Conservation (phyloP, 1,140 invertebrate genomes). For the Mamestra configurata region DNA sequence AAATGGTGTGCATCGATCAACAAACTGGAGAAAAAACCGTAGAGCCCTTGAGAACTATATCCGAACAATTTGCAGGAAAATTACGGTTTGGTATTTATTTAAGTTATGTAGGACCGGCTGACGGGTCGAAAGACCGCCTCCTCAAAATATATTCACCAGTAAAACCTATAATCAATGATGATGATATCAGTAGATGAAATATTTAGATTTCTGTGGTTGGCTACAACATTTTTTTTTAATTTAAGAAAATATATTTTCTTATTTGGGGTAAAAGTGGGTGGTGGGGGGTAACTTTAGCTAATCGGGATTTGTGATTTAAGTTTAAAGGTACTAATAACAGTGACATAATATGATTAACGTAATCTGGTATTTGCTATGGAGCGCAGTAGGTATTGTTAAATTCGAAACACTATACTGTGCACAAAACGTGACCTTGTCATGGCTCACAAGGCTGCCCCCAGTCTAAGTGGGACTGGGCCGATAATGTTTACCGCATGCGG, state of each 20-base stretch:
- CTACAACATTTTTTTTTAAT: background rate
- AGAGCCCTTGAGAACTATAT: constrained; percentile 95
- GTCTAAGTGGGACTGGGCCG: too few relatives aligned
- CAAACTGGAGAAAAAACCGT: constrained; percentile 93
- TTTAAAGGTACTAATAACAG: background rate
- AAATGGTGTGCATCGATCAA: constrained; percentile 98
- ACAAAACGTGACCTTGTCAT: too few relatives aligned
- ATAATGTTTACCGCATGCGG: too few relatives aligned
- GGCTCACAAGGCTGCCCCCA: too few relatives aligned
- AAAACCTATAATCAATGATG: constrained; percentile 65
- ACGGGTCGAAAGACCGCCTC: constrained; percentile 64
- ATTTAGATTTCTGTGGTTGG: background rate
- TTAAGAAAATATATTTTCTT: constrained; percentile 41
- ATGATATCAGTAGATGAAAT: constrained; percentile 69
- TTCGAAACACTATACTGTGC: too few relatives aligned
- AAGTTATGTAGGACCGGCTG: constrained; percentile 74
- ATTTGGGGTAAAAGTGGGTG: constrained; percentile 19
- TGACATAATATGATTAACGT: background rate
- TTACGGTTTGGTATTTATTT: constrained; percentile 94
- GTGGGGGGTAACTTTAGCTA: constrained; percentile 12
- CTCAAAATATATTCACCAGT: constrained; percentile 68
- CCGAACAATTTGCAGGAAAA: constrained; percentile 92
- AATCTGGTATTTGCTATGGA: too few relatives aligned
- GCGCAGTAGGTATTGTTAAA: too few relatives aligned
- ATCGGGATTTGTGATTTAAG: constrained; percentile 13